Evolutionary conservation across 2,113 vertebrate species (phyloP), one percentile per base, ranked within the genome.

Genomic region (Tricholaema leucomelas): DNA sequence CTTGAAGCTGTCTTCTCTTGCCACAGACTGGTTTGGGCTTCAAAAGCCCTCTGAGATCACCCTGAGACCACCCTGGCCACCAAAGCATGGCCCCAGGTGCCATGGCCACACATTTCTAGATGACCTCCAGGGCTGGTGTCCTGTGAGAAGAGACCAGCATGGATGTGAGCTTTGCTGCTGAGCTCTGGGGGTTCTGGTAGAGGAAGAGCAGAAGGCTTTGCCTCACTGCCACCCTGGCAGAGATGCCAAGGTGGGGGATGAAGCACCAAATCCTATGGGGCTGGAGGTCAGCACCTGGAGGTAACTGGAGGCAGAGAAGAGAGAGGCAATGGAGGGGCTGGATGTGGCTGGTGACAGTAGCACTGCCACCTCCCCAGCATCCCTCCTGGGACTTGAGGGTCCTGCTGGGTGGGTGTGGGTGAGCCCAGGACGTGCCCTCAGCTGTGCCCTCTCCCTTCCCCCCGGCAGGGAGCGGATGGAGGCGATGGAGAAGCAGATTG

Each of bases 401-500:
- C 40, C 3, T 0, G 2, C 6, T 11, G 64, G 31, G 46, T 42
- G 69, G 42, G 20, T 9, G 11, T 1, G 0, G 40, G 25, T 10
- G 30, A 42, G 28, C 5, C 25, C 11, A 1, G 87, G 19, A 21
- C 1, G 10, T 5, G 42, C 24, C 16, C 28, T 92, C 55, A 93
- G 2, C 2, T 2, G 0, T 3, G 5, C 7, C 23, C 15, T 42
- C 27, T n/a, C 24, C 56, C 36, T 63, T 56, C 6, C 44, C 48
- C 35, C 2, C 0, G 21, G 15, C 81, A 92, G 99, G 96, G 99
- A 99, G 95, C 98, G 99, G 28, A 99, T 99, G 99, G 99, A 99
- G 90, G 99, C 99, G 10, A 99, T 99, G 99, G 99, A 99, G 96
- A 99, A 99, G 97, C 99, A 99, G 97, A 99, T 99, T 15, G 99